Evolutionary conservation across 2,888 invertebrate genomes (phyloP).

Genomic region (Hemithea aestivaria): DNA sequence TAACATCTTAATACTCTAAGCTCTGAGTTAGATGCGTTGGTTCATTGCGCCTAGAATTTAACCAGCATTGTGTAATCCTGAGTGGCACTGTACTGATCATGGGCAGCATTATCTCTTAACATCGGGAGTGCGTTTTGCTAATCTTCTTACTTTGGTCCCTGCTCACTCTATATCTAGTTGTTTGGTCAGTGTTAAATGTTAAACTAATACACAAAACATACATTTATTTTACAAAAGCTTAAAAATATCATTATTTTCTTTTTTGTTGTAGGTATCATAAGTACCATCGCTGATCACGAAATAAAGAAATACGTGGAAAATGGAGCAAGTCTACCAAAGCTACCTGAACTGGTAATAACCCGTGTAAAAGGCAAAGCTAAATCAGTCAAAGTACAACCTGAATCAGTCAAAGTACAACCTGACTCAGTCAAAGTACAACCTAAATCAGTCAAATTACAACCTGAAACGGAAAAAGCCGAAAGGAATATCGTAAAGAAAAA

Average conservation of each 20-base stretch:
- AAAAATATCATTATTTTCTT: conserved; percentile 16
- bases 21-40: too few species aligned
- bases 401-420: neutral
- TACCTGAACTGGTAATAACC: conserved; percentile 5
- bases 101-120: too few species aligned
- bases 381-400: neutral
- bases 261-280: conserved; percentile 19
- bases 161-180: too few species aligned
- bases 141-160: too few species aligned
- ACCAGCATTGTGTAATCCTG: too few species aligned
- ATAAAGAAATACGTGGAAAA: conserved; percentile 11
- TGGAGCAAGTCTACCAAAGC: conserved; percentile 2
- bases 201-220: too few species aligned
- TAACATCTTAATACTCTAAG: too few species aligned
- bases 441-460: conserved; percentile 10
- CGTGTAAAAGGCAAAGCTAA: conserved; percentile 7
- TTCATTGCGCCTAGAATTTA: too few species aligned
- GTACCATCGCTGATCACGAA: conserved; percentile 8
- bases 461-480: neutral
- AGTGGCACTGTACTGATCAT: too few species aligned
- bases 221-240: neutral
- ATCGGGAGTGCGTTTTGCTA: too few species aligned
- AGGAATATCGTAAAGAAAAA: conserved; percentile 3
- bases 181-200: too few species aligned
- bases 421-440: conserved; percentile 3